Percentiles rank a stretch among this genome's conserved stretches.
Evolutionary conservation across 1,140 invertebrate genomes (phyloP).

Genomic region (Mercenaria mercenaria): DNA sequence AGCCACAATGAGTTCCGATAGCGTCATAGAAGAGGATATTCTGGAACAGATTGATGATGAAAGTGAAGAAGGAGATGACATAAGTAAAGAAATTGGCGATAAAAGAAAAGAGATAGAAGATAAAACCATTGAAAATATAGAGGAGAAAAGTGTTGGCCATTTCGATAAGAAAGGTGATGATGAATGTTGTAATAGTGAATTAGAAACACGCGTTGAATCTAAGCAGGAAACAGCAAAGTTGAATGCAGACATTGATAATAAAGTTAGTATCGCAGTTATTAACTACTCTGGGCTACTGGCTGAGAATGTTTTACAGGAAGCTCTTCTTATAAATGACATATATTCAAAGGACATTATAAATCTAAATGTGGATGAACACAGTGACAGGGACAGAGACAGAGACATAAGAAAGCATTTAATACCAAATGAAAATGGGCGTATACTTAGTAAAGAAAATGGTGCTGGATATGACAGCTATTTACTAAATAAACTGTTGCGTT

Average conservation of each 20-base stretch:
- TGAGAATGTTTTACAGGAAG: slow-evolving; percentile 47
- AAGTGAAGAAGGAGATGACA: not conserved
- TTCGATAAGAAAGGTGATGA: not conserved
- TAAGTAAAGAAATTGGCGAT: not conserved
- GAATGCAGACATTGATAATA: not conserved
- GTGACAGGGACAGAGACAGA: not conserved
- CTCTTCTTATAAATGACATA: slow-evolving; percentile 53
- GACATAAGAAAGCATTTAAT: slow-evolving; percentile 14
- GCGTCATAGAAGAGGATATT: slow-evolving; percentile 18
- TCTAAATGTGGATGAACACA: not conserved
- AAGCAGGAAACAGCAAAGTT: not conserved
- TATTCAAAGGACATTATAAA: slow-evolving; percentile 23
- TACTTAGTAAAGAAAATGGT: not conserved
- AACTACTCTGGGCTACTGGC: slow-evolving; percentile 24
- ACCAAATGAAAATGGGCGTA: slow-evolving; percentile 12
- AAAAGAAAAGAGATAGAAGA: not conserved
- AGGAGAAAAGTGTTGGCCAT: not conserved
- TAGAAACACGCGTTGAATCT: not conserved
- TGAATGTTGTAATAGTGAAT: not conserved
- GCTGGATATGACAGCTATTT: slow-evolving; percentile 45
- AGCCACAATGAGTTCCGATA: slow-evolving; percentile 9
- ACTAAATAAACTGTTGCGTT: slow-evolving; percentile 39
- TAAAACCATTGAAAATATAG: not conserved
- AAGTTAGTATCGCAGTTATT: not conserved
- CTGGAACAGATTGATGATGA: not conserved